Evolutionary conservation across 2,797 vertebrate species (phyloP), one percentile per base, ranked within the genome.

Genomic region (Nyctalus aviator): DNA sequence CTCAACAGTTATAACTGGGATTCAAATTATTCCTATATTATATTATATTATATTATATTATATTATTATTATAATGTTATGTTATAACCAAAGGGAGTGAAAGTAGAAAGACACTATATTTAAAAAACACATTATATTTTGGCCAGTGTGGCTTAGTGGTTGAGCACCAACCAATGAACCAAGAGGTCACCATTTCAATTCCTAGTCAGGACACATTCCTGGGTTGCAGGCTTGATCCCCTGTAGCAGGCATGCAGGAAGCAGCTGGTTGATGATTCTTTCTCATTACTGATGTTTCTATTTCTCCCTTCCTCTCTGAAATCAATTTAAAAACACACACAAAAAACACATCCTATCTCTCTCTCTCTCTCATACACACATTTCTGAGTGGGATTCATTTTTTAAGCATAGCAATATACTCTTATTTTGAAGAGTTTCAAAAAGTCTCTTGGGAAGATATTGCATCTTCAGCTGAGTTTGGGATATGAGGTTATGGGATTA

Each of bases 401-500:
- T 78, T 69, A 64, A 62, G 25, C 20, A 30, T 35, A 66, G 11
- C 3, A 69, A 57, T 37, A n/a, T 53, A 15, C 9, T 62, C 66
- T 90, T 71, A 92, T 44, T 87, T 88, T 81, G 41, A 93, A 66
- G 21, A 17, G 20, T 81, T 32, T 89, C 53, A 69, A 88, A 50
- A 75, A 90, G 13, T 88, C 14, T 90, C 57, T 71, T 73, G 27
- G 15, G 27, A 90, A 93, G 44, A 81, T 68, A n/a, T 75, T 75
- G 10, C 17, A 71, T 64, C 15, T 88, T 90, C 25, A 81, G 89
- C 90, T 84, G 93, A 90, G 62, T 94, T 94, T 32, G 35, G 79
- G 18, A 17, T 95, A 82, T 84, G 48, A 41, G 21, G 55, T 73
- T 90, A 82, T 93, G 55, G 44, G 93, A 96, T 87, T 11, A 87